phyloP scores from a whole-genome alignment of 1,140 invertebrate species.

The Lasioglossum albipes region DNA sequence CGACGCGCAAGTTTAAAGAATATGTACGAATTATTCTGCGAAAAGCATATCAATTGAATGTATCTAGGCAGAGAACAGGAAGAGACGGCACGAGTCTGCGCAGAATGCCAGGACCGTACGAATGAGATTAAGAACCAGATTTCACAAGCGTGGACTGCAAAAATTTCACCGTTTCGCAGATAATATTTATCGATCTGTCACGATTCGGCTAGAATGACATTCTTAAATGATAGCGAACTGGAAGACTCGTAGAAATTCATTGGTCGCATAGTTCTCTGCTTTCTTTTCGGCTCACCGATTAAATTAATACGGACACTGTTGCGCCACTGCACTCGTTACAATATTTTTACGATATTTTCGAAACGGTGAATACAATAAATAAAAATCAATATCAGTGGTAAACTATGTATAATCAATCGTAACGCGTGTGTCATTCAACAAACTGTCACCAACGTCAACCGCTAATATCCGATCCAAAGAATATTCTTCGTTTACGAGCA shows the following conservation, averaged over 20 bases:
- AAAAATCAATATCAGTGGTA: too few relatives aligned
- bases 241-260: background rate
- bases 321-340: too few relatives aligned
- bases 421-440: too few relatives aligned
- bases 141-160: background rate
- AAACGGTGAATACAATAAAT: too few relatives aligned
- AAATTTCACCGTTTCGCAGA: background rate
- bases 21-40: constrained; percentile 17
- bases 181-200: background rate
- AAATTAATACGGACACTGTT: too few relatives aligned
- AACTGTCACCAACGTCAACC: too few relatives aligned
- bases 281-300: too few relatives aligned
- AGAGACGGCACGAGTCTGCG: constrained; percentile 45
- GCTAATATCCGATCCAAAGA: too few relatives aligned
- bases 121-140: constrained; percentile 11
- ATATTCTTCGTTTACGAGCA: too few relatives aligned
- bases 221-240: background rate
- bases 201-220: background rate
- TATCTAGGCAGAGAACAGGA: constrained; percentile 37
- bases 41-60: constrained; percentile 44
- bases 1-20: background rate
- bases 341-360: too few relatives aligned
- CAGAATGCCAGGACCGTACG: constrained; percentile 45
- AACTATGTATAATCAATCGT: too few relatives aligned
- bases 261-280: background rate